Percentiles rank a stretch among this genome's conserved stretches.
Conservation (phyloP, 2,888 invertebrate species). For the Mythimna impura region DNA sequence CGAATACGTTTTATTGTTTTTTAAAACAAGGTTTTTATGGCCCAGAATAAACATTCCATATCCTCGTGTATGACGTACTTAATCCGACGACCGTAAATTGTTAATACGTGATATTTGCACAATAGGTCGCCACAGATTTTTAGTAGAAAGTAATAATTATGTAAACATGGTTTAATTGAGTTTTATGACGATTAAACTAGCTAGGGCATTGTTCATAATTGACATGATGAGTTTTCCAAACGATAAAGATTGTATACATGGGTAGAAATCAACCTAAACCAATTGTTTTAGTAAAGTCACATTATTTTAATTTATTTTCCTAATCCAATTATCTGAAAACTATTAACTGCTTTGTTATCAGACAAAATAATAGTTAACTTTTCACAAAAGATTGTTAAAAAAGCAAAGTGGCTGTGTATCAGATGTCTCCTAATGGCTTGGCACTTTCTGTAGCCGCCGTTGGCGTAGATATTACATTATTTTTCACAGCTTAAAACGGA, state of each 20-base stretch:
- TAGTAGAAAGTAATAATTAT: constrained; percentile 4
- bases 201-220: not conserved
- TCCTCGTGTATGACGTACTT: constrained; percentile 57
- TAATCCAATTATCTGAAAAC: not conserved
- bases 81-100: constrained; percentile 62
- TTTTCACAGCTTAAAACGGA: constrained; percentile 35
- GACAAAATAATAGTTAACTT: constrained; percentile 11
- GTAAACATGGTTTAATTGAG: constrained; percentile 7
- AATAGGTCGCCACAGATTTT: constrained; percentile 12
- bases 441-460: constrained; percentile 43
- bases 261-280: too few relatives aligned
- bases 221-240: not conserved
- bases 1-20: constrained; percentile 77
- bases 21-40: constrained; percentile 74
- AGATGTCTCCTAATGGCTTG: constrained; percentile 58
- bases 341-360: not conserved
- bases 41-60: constrained; percentile 63
- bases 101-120: constrained; percentile 45
- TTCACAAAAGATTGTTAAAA: constrained; percentile 30
- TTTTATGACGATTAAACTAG: not conserved
- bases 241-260: not conserved
- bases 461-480: constrained; percentile 43
- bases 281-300: too few relatives aligned
- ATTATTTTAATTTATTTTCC: too few relatives aligned
- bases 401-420: constrained; percentile 48